Evolutionary conservation across 2,113 vertebrate species (phyloP), one percentile per base, ranked within the genome.

Genomic region (Collichthys lucidus): DNA sequence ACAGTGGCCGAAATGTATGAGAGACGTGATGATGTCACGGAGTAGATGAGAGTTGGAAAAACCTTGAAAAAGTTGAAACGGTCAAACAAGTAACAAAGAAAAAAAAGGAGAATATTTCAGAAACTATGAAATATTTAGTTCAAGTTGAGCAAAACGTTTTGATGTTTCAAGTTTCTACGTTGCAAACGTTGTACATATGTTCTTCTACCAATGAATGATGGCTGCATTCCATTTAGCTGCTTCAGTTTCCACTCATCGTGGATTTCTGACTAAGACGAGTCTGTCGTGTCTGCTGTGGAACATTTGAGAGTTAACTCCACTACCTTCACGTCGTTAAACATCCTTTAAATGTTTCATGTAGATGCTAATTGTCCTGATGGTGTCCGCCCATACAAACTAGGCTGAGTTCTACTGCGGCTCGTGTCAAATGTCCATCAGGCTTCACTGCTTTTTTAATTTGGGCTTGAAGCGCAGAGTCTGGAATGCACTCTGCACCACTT

Each of bases 381-480:
- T 44, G 47, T 69, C 31, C 16, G 71, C 50, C 19, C 12, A 62
- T 40, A 64, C 40, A 74, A 42, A 70, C n/a, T 16, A n/a, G 19
- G 20, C 55, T 11, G 35, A 47, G 31, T 22, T 78, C 46, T 47
- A 2, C 67, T 53, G 60, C 55, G 24, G 49, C 44, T 55, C 65
- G 76, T 83, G 88, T 86, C 64, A 71, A 71, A 79, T 87, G 76
- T 85, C 84, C 16, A 10, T 77, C 57, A 24, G 26, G 74, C 86
- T 56, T 96, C 89, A 94, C 89, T 96, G 95, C 89, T 96, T 96
- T 86, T 82, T 94, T 84, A 95, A 93, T 93, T 96, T 97, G 80
- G 97, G 97, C 71, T 98, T 99, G 91, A 98, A 98, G 90, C 98
- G 97, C 90, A 98, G 90, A 11, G 97, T 99, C 89, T 92, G 98